Base-by-base conservation (phyloP, 2,888 invertebrate species). In the Hipparchia sbordonii region DNA sequence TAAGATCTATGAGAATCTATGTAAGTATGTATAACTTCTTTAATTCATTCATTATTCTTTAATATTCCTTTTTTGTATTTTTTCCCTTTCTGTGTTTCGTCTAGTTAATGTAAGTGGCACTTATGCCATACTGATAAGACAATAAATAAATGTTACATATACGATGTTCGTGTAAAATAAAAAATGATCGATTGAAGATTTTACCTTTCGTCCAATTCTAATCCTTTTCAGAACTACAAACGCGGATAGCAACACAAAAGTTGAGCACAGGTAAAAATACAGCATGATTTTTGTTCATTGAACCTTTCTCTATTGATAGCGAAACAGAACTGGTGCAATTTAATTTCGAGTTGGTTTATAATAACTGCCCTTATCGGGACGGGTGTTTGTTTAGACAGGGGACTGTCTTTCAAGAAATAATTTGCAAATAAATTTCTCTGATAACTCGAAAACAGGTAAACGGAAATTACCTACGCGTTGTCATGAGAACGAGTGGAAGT, bases 251-350 rank as follows among this genome's bases (percentile, higher is more conserved):
- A 89, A 79, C 52, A 88, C 72, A 77, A 88, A 87, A 68, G 85
- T 82, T 0, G 89, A 87, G 33, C 86, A 86, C 23, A 89, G 78
- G 76, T 87, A 92, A 74, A 84, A 89, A 70, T 86, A 82, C 60
- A 88, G 77, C 89, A 91, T 92, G 39, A 12, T 78, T 72, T 81
- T 68, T 68, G 61, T 73, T 69, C 61, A 76, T 77, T 70, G 76
- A 76, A 83, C 85, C 80, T 77, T 76, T 76, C 78, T 70, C 71
- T 56, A 71, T 73, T 70, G 75, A 72, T 61, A 67, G 74, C 77
- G 57, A 73, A 73, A 71, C 74, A 51, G 57, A 69, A 85, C 82
- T 85, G 80, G 84, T 77, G 76, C 72, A 71, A 73, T 71, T 72
- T 2, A 48, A 59, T 71, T 52, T 65, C 12, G 65, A 62, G 9